Percentiles rank a stretch among this genome's conserved stretches.
phyloP scores from a whole-genome alignment of 2,113 vertebrate species.

The Lagopus muta region DNA sequence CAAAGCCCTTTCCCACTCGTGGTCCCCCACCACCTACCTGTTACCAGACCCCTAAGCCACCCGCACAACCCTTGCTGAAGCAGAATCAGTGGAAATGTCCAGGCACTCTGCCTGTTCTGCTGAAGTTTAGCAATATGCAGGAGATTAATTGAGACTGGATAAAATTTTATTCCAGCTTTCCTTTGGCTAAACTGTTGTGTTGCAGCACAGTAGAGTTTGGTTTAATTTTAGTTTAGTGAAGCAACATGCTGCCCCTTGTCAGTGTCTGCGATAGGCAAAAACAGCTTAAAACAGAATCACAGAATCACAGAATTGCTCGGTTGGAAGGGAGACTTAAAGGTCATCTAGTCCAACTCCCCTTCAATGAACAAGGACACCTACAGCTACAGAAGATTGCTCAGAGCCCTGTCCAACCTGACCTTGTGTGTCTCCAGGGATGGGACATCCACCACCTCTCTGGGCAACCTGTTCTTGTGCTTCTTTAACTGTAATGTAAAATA shows the following conservation, averaged over 20 bases:
- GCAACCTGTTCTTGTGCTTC: too few relatives aligned
- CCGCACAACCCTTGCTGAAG: not conserved
- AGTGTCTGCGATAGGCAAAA: not conserved
- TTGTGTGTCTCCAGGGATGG: too few relatives aligned
- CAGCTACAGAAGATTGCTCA: too few relatives aligned
- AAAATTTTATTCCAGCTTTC: not conserved
- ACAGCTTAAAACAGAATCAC: not conserved
- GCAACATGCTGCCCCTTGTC: not conserved
- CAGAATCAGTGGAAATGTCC: not conserved
- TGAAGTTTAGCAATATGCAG: not conserved
- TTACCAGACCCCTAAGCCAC: not conserved
- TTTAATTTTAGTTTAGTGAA: constrained; percentile 4
- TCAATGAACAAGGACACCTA: too few relatives aligned
- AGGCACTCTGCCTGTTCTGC: not conserved
- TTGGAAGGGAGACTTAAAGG: too few relatives aligned
- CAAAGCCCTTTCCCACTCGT: not conserved
- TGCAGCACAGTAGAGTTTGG: not conserved
- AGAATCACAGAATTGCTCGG: too few relatives aligned
- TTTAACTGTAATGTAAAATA: too few relatives aligned
- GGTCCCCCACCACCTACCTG: fast-evolving
- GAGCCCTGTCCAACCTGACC: too few relatives aligned
- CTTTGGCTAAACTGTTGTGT: not conserved
- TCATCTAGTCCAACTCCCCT: too few relatives aligned
- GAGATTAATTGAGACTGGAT: not conserved
- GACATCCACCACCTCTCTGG: too few relatives aligned